Conservation (phyloP, 1,140 invertebrate species). For the Trichoplusia ni region DNA sequence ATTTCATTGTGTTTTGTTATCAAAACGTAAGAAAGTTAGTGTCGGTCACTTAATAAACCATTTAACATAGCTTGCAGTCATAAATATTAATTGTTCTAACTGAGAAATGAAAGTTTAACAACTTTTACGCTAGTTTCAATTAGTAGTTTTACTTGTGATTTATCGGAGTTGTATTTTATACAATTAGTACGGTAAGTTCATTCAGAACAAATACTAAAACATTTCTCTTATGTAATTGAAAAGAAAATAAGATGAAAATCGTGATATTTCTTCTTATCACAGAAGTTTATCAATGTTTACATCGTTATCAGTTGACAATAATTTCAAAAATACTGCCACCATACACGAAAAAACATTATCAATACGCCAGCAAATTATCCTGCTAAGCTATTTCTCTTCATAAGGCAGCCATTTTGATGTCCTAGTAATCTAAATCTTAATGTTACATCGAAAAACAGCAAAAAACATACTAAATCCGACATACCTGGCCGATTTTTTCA, state of each 20-base stretch:
- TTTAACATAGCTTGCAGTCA: too few species aligned
- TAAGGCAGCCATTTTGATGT: slow-evolving; percentile 53
- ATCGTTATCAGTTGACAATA: slow-evolving; percentile 17
- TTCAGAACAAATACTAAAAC: too few species aligned
- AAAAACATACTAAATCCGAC: slow-evolving; percentile 15
- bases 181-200: too few species aligned
- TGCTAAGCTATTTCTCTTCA: not conserved
- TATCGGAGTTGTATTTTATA: too few species aligned
- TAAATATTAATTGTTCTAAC: too few species aligned
- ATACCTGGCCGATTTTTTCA: slow-evolving; percentile 53
- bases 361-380: not conserved
- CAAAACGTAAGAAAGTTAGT: too few species aligned
- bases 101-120: too few species aligned
- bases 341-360: slow-evolving; percentile 32
- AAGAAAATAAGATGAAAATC: slow-evolving; percentile 1
- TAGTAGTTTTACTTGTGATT: too few species aligned
- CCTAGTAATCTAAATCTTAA: slow-evolving; percentile 5
- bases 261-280: slow-evolving; percentile 3
- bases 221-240: slow-evolving; percentile 1
- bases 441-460: slow-evolving; percentile 19
- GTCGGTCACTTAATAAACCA: too few species aligned
- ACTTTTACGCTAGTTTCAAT: too few species aligned
- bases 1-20: too few species aligned
- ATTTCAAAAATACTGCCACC: slow-evolving; percentile 51
- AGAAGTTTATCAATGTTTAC: slow-evolving; percentile 20